These are phyloP conservation scores for Sarcophaga peregrina DNA, from an alignment of 1,140 invertebrate species.

Conservation along the genomic window DNA sequence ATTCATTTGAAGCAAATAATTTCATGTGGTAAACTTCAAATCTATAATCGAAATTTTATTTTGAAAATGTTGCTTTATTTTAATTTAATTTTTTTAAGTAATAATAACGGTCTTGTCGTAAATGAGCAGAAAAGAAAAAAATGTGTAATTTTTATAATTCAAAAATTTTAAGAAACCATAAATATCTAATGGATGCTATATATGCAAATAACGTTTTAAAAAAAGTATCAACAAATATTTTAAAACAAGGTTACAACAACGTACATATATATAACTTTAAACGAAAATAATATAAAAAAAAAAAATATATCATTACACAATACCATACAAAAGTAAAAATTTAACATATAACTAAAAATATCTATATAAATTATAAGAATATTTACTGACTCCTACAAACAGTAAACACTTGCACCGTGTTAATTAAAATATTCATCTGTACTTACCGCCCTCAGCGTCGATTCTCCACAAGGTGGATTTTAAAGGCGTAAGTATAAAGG, in stretches of 20 bases:
- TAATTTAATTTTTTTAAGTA: too few relatives aligned
- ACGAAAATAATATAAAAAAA: background rate
- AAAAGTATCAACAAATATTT: background rate
- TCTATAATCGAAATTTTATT: too few relatives aligned
- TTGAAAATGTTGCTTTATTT: too few relatives aligned
- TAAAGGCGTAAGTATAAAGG: conserved; percentile 3
- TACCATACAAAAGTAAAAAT: background rate
- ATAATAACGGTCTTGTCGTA: too few relatives aligned
- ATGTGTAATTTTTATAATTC: too few relatives aligned
- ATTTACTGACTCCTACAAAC: background rate
- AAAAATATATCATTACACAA: background rate
- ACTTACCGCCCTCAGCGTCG: background rate
- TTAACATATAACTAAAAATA: background rate
- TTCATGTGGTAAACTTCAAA: too few relatives aligned
- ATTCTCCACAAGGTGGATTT: background rate
- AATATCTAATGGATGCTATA: background rate
- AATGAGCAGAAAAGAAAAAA: too few relatives aligned
- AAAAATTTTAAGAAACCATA: too few relatives aligned
- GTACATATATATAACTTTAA: conserved; percentile 11
- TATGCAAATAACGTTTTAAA: background rate
- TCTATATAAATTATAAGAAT: background rate
- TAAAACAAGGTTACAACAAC: conserved; percentile 14
- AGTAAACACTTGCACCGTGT: too few relatives aligned
- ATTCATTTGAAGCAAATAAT: too few relatives aligned
- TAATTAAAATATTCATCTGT: too few relatives aligned